Evolutionary conservation across 2,888 invertebrate species (phyloP).

Genomic region (Plutella xylostella): DNA sequence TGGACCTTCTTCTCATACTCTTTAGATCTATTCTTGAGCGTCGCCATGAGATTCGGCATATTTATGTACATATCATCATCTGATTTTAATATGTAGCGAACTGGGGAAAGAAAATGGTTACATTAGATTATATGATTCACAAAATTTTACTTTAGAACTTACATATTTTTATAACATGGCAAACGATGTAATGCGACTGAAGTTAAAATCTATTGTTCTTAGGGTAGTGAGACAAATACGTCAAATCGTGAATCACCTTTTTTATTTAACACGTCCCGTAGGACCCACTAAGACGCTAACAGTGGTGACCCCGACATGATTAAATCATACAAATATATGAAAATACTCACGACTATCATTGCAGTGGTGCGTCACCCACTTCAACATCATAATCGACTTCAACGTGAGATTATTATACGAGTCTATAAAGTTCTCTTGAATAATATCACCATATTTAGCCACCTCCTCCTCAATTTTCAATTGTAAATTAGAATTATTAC

Average conservation of each 20-base stretch:
- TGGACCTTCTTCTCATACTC: conserved; percentile 26
- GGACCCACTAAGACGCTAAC: background rate
- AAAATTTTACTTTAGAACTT: background rate
- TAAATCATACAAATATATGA: background rate
- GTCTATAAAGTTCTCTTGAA: conserved; percentile 86
- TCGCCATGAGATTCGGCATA: conserved; percentile 73
- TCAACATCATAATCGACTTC: conserved; percentile 87
- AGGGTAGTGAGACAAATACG: too few relatives aligned
- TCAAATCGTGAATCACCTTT: background rate
- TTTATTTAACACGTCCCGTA: too few relatives aligned
- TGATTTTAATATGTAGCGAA: conserved; percentile 82
- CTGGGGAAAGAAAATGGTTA: conserved; percentile 30
- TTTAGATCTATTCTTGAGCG: conserved; percentile 41
- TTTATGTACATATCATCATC: conserved; percentile 91
- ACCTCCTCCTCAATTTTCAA: conserved; percentile 75
- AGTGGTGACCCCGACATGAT: background rate
- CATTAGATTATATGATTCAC: background rate
- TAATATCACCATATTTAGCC: conserved; percentile 77
- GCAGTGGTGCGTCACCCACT: conserved; percentile 81
- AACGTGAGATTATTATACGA: conserved; percentile 89
- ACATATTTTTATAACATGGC: too few relatives aligned
- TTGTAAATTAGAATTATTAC: conserved; percentile 69
- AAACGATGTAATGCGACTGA: too few relatives aligned
- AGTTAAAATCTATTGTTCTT: too few relatives aligned
- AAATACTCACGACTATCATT: conserved; percentile 51